Base-by-base conservation (phyloP, 2,888 invertebrate genomes). In the Cosmopolites sordidus region DNA sequence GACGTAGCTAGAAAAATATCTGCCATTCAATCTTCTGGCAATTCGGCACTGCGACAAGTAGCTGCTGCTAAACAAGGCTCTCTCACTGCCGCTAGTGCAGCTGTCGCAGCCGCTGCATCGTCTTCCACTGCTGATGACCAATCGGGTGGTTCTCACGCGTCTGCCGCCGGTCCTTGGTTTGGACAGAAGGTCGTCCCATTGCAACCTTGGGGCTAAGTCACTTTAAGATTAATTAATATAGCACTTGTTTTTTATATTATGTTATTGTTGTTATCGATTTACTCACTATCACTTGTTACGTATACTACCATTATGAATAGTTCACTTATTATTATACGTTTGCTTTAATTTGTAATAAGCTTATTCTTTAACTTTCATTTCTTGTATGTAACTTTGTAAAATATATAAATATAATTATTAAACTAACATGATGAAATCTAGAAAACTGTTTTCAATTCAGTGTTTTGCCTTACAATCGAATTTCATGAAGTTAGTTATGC, bases 31-130 rank as follows among this genome's bases (percentile, higher is more conserved):
- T 56, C 59, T 44, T 60, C 61, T 9, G 63, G 60, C 29, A 58
- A 55, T 37, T 56, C 59, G 16, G 59, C 61, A 15, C 38, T 66
- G n/a, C 57, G 64, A 48, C 64, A 66, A 46, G 61, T 53, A 27
- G 59, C 61, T 6, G 60, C 61, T 41, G 50, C 62, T 18, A 66
- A 64, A 43, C 63, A 66, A 41, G 65, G 62, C 2, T 56, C 60
- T n/a, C 54, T 66, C 16, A 63, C 66, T 6, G 66, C 66, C 12
- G 61, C 66, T 9, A 64, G 65, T 18, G 66, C 66, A 16, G 66
- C 65, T 2, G 61, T 66, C 2, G 66, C 64, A 16, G 65, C 64
- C 29, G 45, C 65, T 1, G 59, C 53, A 17, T 42, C 40, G 30
- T 29, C 54, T 2, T 15, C 15, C 15, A 15, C 40, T 15, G 12